Evolutionary conservation across 1,140 invertebrate species (phyloP).

Genomic region (Phthorimaea operculella): DNA sequence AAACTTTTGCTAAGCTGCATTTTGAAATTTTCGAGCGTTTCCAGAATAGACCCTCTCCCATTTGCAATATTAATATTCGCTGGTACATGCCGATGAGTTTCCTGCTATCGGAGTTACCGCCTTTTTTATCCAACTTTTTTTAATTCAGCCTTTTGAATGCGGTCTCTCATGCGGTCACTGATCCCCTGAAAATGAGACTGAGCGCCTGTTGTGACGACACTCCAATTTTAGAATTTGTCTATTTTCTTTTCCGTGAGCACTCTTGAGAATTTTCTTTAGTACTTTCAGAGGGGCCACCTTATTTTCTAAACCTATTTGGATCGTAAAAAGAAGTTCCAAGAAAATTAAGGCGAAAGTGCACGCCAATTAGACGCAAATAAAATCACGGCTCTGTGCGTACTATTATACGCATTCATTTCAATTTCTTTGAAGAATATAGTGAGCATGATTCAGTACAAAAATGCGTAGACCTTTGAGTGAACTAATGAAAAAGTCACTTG

Average conservation of each 20-base stretch:
- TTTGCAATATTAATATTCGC: slow-evolving; percentile 58
- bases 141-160: slow-evolving; percentile 17
- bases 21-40: slow-evolving; percentile 10
- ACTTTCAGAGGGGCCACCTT: no score
- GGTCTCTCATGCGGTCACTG: not conserved
- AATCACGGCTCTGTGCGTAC: no score
- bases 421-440: no score
- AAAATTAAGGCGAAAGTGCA: no score
- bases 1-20: no score
- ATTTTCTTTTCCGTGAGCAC: not conserved
- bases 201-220: not conserved
- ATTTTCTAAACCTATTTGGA: no score
- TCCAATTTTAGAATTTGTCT: not conserved
- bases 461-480: no score
- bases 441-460: no score
- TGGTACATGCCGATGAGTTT: slow-evolving; percentile 37
- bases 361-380: no score
- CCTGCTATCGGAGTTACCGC: slow-evolving; percentile 13
- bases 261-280: not conserved
- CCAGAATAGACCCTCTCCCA: slow-evolving; percentile 35
- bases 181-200: not conserved
- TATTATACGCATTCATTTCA: no score
- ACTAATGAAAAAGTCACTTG: no score
- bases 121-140: slow-evolving; percentile 35
- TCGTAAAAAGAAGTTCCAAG: no score